Evolutionary conservation across 2,113 vertebrate species (phyloP).

Genomic region (Ahaetulla prasina): DNA sequence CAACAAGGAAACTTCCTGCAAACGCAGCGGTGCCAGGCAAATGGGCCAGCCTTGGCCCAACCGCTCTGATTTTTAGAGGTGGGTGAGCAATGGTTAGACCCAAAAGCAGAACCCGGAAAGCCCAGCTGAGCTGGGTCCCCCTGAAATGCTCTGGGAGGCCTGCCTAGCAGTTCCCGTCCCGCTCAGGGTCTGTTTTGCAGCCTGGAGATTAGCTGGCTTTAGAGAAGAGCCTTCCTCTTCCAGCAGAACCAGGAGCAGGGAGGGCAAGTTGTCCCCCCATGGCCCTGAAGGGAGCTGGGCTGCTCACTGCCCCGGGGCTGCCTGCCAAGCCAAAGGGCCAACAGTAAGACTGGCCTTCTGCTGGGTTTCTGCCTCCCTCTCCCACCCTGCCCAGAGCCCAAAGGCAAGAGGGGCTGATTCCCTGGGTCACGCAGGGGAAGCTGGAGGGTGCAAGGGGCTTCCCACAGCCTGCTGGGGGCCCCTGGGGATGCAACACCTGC

Average conservation of each 20-base stretch:
- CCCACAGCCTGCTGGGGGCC: neutral
- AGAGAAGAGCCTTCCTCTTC: neutral
- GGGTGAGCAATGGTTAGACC: neutral
- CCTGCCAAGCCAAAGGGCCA: neutral
- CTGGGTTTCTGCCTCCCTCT: neutral
- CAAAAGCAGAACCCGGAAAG: neutral
- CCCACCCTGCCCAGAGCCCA: neutral
- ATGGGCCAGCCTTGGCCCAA: neutral
- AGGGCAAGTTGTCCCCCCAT: neutral
- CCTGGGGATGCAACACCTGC: neutral
- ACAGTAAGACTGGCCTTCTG: neutral
- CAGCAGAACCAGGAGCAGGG: no score
- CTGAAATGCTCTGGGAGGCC: neutral
- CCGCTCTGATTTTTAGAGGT: neutral
- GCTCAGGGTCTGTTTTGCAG: neutral
- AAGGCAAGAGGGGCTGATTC: neutral
- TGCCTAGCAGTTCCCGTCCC: neutral
- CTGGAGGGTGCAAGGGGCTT: neutral
- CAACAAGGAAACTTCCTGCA: neutral
- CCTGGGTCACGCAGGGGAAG: neutral
- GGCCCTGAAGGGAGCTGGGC: neutral
- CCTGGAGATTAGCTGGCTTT: no score
- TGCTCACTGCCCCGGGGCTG: neutral
- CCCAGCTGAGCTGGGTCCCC: no score
- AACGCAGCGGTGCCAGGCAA: neutral